These are phyloP conservation scores for Xenus cinereus DNA, from an alignment of 2,113 vertebrate species.

Conservation along the genomic window DNA sequence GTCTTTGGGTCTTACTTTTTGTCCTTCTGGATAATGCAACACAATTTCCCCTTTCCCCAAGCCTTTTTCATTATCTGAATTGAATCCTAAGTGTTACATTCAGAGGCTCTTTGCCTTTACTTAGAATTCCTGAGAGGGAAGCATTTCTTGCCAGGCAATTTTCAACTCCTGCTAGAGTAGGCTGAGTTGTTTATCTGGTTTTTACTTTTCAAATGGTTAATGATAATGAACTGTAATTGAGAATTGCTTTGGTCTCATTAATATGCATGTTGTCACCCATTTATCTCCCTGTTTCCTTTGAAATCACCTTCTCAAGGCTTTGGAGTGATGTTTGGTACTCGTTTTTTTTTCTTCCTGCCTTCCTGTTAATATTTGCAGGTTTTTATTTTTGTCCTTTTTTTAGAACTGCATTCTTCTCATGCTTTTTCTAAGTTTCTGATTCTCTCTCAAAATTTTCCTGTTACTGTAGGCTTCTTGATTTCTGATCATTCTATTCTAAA, in stretches of 20 bases:
- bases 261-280: constrained; percentile 22
- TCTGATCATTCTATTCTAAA: background rate
- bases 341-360: background rate
- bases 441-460: background rate
- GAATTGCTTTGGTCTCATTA: constrained; percentile 31
- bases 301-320: constrained; percentile 49
- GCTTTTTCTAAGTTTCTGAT: background rate
- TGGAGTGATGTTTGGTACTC: background rate
- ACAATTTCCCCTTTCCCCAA: background rate
- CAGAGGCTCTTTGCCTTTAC: constrained; percentile 8
- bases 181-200: background rate
- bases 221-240: constrained; percentile 50
- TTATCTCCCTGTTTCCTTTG: constrained; percentile 49
- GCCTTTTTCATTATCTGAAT: constrained; percentile 15
- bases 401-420: background rate
- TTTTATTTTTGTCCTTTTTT: background rate
- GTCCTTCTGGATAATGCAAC: background rate
- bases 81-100: constrained; percentile 26
- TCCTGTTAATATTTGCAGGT: background rate
- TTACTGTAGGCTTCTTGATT: background rate
- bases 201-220: constrained; percentile 50
- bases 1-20: background rate
- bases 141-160: constrained; percentile 15
- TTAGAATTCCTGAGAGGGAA: constrained; percentile 43
- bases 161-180: background rate